These are phyloP conservation scores for Phasia obesa DNA, from an alignment of 2,888 invertebrate genomes.

Conservation along the genomic window DNA sequence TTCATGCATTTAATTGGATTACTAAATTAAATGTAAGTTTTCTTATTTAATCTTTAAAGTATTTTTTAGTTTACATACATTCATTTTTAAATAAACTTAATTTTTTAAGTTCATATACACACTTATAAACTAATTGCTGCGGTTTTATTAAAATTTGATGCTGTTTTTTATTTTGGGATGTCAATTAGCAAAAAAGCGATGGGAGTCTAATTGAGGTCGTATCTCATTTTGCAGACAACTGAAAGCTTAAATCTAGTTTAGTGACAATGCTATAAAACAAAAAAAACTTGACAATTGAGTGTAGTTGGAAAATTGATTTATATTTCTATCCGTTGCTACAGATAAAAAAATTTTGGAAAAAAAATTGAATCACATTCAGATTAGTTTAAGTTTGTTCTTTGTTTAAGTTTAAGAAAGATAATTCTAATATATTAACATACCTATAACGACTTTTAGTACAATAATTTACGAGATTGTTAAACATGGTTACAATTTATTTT, in stretches of 20 bases:
- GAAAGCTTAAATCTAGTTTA: slow-evolving; percentile 10
- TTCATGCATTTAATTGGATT: slow-evolving; percentile 57
- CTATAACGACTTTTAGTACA: too few relatives aligned
- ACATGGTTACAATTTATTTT: too few relatives aligned
- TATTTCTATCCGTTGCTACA: too few relatives aligned
- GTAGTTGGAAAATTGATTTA: too few relatives aligned
- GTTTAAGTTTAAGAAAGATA: too few relatives aligned
- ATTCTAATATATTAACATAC: too few relatives aligned
- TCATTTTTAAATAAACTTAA: slow-evolving; percentile 1
- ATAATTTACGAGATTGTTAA: too few relatives aligned
- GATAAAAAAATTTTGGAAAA: too few relatives aligned
- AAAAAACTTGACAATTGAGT: too few relatives aligned
- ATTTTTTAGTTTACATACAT: slow-evolving; percentile 18
- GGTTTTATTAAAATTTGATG: slow-evolving; percentile 36
- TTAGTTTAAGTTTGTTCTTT: too few relatives aligned
- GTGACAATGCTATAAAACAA: too few relatives aligned
- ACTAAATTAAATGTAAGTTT: slow-evolving; percentile 46
- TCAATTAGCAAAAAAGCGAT: slow-evolving; percentile 59
- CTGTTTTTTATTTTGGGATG: slow-evolving; percentile 39
- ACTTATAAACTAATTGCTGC: neutral
- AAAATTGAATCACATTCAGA: too few relatives aligned
- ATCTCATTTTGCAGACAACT: slow-evolving; percentile 27
- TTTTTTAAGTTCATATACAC: neutral
- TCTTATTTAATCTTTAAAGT: neutral
- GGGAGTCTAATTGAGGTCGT: slow-evolving; percentile 51